Evolutionary conservation across 1,140 invertebrate species (phyloP), one percentile per base, ranked within the genome.

Genomic region (Drosophila repleta): DNA sequence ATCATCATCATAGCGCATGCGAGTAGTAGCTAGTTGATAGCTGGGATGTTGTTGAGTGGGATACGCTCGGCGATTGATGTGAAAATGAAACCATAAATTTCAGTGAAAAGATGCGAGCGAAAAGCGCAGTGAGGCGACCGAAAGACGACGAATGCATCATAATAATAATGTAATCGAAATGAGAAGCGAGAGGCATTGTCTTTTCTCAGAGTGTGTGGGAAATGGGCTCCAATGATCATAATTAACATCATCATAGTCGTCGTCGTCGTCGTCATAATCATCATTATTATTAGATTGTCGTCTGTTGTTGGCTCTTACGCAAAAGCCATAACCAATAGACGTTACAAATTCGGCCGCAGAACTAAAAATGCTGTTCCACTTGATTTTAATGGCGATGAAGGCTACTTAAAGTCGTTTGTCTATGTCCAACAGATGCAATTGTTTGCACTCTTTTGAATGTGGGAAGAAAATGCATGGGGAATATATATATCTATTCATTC

Each of bases 31-130:
- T 46, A 51, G 46, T 4, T 4, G 35, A 18, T 26, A 29, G 39
- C 15, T 35, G 63, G 57, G 24, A 29, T 18, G 61, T 26, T 20
- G 20, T 32, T 20, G 55, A 58, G 76, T 75, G 66, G 61, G 66
- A 52, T 57, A 51, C 63, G 73, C 68, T 68, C 43, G 8, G 17
- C 46, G 41, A 74, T 69, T 35, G 24, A 71, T 84, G 76, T 84
- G 82, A 84, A 84, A 87, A 71, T 71, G 69, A 84, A 77, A 84
- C 68, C 55, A 74, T 74, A 64, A 74, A 67, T 35, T 72, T 46
- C 43, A 67, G 32, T 58, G 67, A 32, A 77, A 71, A 80, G 76
- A 26, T 37, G 48, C 64, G 21, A 39, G 15, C 61, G 15, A 37
- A 57, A 46, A 46, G 8, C 46, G 43, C 78, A 21, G 49, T 60